Conservation (phyloP, 2,888 invertebrate species). For the Strigamia crassipes region DNA sequence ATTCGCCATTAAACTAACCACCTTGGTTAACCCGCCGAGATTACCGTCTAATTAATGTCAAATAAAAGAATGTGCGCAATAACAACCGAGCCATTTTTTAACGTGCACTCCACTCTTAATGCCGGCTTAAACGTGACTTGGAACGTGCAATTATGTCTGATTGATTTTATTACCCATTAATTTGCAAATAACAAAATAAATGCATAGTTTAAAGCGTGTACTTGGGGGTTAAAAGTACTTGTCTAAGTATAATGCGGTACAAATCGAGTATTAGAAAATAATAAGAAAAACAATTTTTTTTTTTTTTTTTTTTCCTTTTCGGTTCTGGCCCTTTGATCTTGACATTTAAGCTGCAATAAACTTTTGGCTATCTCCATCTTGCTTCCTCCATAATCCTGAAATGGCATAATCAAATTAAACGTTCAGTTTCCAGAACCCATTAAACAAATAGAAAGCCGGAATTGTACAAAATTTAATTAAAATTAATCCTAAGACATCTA, state of each 20-base stretch:
- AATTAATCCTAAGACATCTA: background rate
- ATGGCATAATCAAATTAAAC: background rate
- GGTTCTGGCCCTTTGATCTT: background rate
- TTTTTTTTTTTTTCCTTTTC: too few relatives aligned
- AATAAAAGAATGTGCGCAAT: too few relatives aligned
- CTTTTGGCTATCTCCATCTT: background rate
- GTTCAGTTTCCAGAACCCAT: background rate
- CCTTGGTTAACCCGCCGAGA: too few relatives aligned
- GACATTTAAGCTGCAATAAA: background rate
- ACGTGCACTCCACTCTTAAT: too few relatives aligned
- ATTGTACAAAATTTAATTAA: slow-evolving; percentile 17
- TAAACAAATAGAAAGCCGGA: background rate
- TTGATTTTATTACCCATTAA: background rate
- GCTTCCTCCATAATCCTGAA: background rate
- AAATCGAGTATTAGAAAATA: background rate
- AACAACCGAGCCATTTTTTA: too few relatives aligned
- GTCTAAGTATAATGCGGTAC: background rate
- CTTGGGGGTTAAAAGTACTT: background rate
- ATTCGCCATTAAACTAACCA: too few relatives aligned
- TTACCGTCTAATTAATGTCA: too few relatives aligned
- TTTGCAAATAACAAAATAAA: background rate
- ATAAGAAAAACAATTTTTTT: background rate
- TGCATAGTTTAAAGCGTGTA: background rate
- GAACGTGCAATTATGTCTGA: background rate
- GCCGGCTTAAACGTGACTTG: too few relatives aligned